Conservation (phyloP, 2,113 vertebrate species). For the Esox niger region DNA sequence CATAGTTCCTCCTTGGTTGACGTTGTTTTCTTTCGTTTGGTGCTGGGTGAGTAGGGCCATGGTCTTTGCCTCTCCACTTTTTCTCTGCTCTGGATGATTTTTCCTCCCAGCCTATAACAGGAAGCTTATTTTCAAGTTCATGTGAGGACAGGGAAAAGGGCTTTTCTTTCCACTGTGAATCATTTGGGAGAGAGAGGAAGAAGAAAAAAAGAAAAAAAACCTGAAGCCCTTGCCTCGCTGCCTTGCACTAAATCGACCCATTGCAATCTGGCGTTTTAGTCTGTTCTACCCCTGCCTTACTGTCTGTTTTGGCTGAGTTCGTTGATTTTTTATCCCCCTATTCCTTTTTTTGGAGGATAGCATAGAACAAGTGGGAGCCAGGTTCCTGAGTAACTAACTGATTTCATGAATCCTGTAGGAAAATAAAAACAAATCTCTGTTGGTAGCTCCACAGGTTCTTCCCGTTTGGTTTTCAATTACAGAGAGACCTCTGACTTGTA, state of each 20-base stretch:
- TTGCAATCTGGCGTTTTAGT: constrained; percentile 76
- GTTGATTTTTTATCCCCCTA: constrained; percentile 53
- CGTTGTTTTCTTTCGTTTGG: no score
- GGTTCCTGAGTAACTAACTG: constrained; percentile 66
- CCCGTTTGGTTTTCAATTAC: constrained; percentile 71
- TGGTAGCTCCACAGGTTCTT: constrained; percentile 63
- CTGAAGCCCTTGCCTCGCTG: constrained; percentile 50
- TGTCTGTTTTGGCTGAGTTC: constrained; percentile 80
- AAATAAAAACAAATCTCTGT: constrained; percentile 66
- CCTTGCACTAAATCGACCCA: constrained; percentile 72
- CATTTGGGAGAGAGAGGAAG: constrained; percentile 60
- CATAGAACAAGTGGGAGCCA: constrained; percentile 70
- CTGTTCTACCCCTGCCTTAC: constrained; percentile 72
- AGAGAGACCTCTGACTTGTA: constrained; percentile 49
- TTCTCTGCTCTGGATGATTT: constrained; percentile 75
- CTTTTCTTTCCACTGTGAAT: constrained; percentile 84
- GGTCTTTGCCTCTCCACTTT: constrained; percentile 27
- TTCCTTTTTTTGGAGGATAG: constrained; percentile 59
- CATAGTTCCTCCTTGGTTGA: no score
- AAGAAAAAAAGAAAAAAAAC: constrained; percentile 32
- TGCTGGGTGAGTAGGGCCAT: constrained; percentile 23
- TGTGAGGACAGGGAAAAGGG: constrained; percentile 82
- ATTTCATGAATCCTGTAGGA: constrained; percentile 71
- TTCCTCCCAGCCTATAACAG: constrained; percentile 77
- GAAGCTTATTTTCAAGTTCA: constrained; percentile 85